Evolutionary conservation across 2,888 invertebrate genomes (phyloP).

Genomic region (Diarsia mendica): DNA sequence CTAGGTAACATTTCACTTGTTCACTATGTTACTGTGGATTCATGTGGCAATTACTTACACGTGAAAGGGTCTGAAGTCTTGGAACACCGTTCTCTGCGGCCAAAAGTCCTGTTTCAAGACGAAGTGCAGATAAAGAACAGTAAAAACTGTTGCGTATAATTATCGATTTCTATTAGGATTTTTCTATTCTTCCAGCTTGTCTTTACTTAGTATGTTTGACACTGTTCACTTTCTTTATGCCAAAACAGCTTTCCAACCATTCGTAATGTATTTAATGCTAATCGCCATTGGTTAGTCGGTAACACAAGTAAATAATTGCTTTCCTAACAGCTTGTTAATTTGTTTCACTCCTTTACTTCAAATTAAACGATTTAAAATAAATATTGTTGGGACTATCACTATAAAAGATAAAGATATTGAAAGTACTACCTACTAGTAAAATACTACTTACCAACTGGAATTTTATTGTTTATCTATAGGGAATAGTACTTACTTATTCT

Average conservation of each 20-base stretch:
- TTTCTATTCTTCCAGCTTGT: neutral
- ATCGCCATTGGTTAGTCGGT: conserved; percentile 1
- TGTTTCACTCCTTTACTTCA: neutral
- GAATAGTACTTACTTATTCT: neutral
- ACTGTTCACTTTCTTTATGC: conserved; percentile 3
- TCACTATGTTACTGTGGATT: too few species aligned
- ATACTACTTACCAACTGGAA: neutral
- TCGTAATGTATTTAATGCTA: conserved; percentile 10
- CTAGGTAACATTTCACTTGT: too few species aligned
- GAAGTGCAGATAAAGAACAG: too few species aligned
- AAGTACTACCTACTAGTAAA: neutral
- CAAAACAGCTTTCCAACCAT: conserved; percentile 20
- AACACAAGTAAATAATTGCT: conserved; percentile 3
- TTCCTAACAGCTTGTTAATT: neutral
- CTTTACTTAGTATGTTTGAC: neutral
- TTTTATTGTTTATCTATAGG: neutral
- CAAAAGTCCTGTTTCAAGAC: too few species aligned
- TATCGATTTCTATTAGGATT: too few species aligned
- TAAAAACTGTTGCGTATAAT: too few species aligned
- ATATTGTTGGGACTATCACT: neutral
- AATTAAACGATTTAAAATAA: neutral
- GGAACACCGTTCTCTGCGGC: too few species aligned
- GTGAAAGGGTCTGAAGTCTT: too few species aligned
- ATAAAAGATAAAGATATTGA: neutral
- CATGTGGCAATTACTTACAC: too few species aligned